A percentile compares a stretch with the other conserved stretches of the same genome.
These are phyloP conservation scores for Ascidia mentula DNA, from an alignment of 23 tunicate genomes.

Conservation along the genomic window DNA sequence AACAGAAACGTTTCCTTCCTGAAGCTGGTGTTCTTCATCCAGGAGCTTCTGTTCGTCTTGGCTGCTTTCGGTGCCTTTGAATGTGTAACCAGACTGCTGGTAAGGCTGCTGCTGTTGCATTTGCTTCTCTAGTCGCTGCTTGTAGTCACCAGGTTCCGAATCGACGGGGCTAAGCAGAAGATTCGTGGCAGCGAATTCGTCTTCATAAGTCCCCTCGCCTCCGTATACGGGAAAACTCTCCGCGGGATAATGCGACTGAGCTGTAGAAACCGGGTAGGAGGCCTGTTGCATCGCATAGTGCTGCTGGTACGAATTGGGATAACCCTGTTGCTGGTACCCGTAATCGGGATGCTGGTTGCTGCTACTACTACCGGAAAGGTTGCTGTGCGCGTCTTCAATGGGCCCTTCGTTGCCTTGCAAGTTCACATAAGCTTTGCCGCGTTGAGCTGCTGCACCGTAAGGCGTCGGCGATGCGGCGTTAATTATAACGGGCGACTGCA, in stretches of 20 bases:
- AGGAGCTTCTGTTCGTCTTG: conserved; percentile 7
- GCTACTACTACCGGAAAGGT: conserved; percentile 50
- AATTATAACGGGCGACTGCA: conserved; percentile 30
- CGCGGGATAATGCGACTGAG: conserved; percentile 16
- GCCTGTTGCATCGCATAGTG: conserved; percentile 18
- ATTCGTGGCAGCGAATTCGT: conserved; percentile 79
- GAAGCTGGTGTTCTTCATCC: neutral
- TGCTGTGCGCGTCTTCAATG: conserved; percentile 60
- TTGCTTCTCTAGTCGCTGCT: conserved; percentile 30
- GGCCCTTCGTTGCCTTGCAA: conserved; percentile 41
- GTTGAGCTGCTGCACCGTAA: conserved; percentile 14
- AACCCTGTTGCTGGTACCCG: conserved; percentile 19
- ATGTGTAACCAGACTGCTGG: neutral
- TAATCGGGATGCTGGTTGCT: conserved; percentile 31
- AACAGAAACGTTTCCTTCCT: conserved; percentile 22
- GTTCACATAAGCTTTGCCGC: conserved; percentile 64
- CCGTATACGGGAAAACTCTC: conserved; percentile 22
- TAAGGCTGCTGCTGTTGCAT: conserved; percentile 21
- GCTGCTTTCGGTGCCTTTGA: conserved; percentile 5
- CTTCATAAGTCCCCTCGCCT: conserved; percentile 17
- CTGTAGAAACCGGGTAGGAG: neutral
- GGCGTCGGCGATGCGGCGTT: conserved; percentile 28
- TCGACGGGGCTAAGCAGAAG: conserved; percentile 47
- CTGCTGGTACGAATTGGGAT: conserved; percentile 12
- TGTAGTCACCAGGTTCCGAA: conserved; percentile 46